These are phyloP conservation scores for Spilarctia lutea DNA, from an alignment of 2,888 invertebrate species.

Conservation along the genomic window DNA sequence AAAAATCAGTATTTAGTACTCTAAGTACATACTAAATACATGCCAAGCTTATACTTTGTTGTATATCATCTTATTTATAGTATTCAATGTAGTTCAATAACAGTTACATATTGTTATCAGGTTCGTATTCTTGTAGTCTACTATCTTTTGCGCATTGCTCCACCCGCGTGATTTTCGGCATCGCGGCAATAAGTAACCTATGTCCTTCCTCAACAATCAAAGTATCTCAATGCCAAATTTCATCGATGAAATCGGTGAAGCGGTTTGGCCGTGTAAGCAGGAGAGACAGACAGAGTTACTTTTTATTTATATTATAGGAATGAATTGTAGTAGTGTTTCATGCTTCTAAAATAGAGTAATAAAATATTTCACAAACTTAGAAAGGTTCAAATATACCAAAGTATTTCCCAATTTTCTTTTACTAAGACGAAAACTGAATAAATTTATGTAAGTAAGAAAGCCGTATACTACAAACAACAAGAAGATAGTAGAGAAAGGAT, in stretches of 20 bases:
- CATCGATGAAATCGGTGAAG: too few relatives aligned
- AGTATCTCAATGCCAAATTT: too few relatives aligned
- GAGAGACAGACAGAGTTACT: too few relatives aligned
- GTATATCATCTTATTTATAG: neutral
- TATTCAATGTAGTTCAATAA: neutral
- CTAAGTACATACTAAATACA: neutral
- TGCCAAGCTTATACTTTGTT: neutral
- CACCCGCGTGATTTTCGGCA: too few relatives aligned
- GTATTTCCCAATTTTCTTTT: slow-evolving; percentile 49
- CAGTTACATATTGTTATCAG: neutral
- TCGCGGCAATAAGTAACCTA: too few relatives aligned
- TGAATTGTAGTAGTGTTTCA: slow-evolving; percentile 10
- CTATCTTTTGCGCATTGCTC: too few relatives aligned
- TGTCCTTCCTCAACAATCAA: too few relatives aligned
- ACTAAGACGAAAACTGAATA: slow-evolving; percentile 46
- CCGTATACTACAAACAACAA: slow-evolving; percentile 57
- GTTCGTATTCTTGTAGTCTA: slow-evolving; percentile 4
- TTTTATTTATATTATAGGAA: too few relatives aligned
- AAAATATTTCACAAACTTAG: slow-evolving; percentile 34
- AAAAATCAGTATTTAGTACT: neutral
- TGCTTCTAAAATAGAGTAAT: slow-evolving; percentile 8
- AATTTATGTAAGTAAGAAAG: slow-evolving; percentile 47
- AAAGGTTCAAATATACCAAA: slow-evolving; percentile 38
- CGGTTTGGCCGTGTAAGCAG: too few relatives aligned
- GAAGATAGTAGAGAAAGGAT: slow-evolving; percentile 68